phyloP scores from a whole-genome alignment of 2,797 vertebrate genomes.

The Brachymystax lenok region DNA sequence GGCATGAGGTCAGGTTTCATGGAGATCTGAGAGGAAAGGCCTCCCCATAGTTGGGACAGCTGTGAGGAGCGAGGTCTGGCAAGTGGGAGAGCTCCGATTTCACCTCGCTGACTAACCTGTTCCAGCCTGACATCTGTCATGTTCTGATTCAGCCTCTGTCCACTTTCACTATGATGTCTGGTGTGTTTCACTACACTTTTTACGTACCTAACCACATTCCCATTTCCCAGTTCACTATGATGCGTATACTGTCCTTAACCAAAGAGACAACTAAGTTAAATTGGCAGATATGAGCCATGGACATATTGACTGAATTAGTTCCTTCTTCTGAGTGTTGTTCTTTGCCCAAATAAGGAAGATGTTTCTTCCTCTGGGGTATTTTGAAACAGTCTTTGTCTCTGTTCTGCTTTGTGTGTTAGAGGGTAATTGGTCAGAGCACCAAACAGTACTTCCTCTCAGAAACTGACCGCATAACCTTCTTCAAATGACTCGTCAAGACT shows the following conservation, averaged over 20 bases:
- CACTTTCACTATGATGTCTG: not conserved
- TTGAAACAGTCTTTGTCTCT: constrained; percentile 18
- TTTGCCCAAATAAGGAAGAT: constrained; percentile 34
- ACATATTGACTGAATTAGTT: constrained; percentile 3
- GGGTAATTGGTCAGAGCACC: not conserved
- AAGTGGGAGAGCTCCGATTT: constrained; percentile 36
- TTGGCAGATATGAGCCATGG: not conserved
- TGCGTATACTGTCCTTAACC: not conserved
- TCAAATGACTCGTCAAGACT: not conserved
- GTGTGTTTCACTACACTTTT: too few relatives aligned
- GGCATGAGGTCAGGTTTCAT: constrained; percentile 42
- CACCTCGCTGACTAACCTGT: constrained; percentile 17
- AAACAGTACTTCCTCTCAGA: constrained; percentile 19
- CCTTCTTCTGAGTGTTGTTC: constrained; percentile 1
- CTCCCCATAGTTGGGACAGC: constrained; percentile 39
- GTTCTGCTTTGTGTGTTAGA: constrained; percentile 34
- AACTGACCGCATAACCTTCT: not conserved
- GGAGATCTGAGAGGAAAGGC: not conserved
- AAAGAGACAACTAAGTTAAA: not conserved
- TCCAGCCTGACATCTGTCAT: not conserved
- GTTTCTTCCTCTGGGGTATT: constrained; percentile 13
- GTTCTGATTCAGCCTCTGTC: not conserved
- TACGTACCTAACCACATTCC: not conserved
- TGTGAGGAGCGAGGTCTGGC: constrained; percentile 36
- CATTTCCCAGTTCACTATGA: not conserved